Evolutionary conservation across 2,113 vertebrate genomes (phyloP).

Genomic region (Channa argus): DNA sequence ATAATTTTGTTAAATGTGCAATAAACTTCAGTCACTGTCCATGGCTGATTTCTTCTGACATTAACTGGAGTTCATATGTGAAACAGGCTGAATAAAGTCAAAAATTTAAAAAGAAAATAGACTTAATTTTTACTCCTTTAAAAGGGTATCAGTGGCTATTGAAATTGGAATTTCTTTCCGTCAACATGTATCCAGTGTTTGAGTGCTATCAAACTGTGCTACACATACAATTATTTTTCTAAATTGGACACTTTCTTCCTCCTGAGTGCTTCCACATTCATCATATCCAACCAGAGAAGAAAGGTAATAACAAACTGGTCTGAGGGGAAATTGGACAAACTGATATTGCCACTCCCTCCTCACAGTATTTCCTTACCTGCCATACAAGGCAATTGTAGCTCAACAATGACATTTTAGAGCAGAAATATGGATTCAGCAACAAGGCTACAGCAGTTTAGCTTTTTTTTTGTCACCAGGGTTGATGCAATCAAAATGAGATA

Average conservation of each 20-base stretch:
- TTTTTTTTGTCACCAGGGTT: conserved; percentile 15
- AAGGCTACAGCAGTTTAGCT: conserved; percentile 31
- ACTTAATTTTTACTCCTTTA: too few relatives aligned
- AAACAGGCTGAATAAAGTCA: too few relatives aligned
- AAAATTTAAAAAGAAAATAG: too few relatives aligned
- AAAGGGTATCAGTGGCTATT: neutral
- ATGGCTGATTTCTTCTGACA: too few relatives aligned
- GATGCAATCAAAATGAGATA: conserved; percentile 47
- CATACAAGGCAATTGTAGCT: conserved; percentile 2
- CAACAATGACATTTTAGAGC: conserved; percentile 39
- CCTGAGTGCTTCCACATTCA: conserved; percentile 33
- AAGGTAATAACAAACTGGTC: conserved; percentile 49
- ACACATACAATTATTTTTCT: conserved; percentile 62
- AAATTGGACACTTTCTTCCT: conserved; percentile 60
- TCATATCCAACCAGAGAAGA: conserved; percentile 31
- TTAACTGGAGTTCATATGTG: too few relatives aligned
- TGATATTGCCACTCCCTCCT: conserved; percentile 8
- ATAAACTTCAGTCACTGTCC: too few relatives aligned
- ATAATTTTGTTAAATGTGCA: too few relatives aligned
- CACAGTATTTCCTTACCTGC: conserved; percentile 4
- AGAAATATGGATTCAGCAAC: conserved; percentile 27
- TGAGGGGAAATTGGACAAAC: neutral
- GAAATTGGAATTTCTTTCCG: conserved; percentile 1
- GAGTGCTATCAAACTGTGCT: conserved; percentile 46
- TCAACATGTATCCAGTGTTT: conserved; percentile 28